These are phyloP conservation scores for Leptoclinus maculatus DNA, from an alignment of 2,797 vertebrate species.

Conservation along the genomic window DNA sequence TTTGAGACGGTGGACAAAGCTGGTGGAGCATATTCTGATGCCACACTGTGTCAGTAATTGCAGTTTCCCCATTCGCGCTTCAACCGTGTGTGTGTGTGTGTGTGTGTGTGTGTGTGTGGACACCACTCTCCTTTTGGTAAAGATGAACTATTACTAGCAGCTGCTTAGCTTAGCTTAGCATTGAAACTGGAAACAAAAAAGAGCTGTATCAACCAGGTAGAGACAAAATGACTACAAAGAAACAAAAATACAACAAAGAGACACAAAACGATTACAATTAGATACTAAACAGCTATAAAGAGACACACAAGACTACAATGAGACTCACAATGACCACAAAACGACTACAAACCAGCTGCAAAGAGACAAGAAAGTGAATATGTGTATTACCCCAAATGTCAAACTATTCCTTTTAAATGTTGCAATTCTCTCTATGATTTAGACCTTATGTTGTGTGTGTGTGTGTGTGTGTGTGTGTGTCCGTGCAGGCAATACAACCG, in stretches of 20 bases:
- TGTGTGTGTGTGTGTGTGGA: not conserved
- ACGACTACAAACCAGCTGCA: too few species aligned
- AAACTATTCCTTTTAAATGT: not conserved
- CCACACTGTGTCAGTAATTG: conserved; percentile 66
- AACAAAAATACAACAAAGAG: not conserved
- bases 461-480: conserved; percentile 2
- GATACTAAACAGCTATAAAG: too few species aligned
- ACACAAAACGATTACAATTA: not conserved
- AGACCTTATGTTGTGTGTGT: too few species aligned
- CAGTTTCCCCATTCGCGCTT: conserved; percentile 42
- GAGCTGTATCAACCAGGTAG: too few species aligned
- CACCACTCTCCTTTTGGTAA: too few species aligned
- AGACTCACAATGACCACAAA: too few species aligned
- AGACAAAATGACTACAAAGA: not conserved
- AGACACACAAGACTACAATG: too few species aligned
- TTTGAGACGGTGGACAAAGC: conserved; percentile 41
- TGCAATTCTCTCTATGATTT: too few species aligned
- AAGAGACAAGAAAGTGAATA: too few species aligned
- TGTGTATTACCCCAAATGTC: not conserved
- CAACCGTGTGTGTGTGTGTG: conserved; percentile 1
- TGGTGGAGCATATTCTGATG: conserved; percentile 47
- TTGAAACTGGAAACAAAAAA: too few species aligned
- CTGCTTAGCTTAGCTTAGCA: too few species aligned
- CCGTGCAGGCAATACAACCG: conserved; percentile 90
- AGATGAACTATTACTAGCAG: too few species aligned